phyloP scores from a whole-genome alignment of 2,888 invertebrate genomes.

The Cacoxenus indagator region DNA sequence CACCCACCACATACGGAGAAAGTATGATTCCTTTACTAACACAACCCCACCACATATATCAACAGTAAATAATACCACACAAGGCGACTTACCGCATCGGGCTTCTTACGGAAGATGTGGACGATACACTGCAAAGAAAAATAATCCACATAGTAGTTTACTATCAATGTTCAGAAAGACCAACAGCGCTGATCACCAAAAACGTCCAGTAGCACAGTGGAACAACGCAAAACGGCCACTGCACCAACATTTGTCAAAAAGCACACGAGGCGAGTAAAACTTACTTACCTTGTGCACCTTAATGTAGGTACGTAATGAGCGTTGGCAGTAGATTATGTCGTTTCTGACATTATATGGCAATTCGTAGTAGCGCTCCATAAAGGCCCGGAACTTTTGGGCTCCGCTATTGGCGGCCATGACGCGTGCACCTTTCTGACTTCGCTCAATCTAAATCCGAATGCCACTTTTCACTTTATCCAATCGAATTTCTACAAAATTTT shows the following conservation, averaged over 20 bases:
- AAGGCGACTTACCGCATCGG: slow-evolving; percentile 56
- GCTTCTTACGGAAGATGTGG: slow-evolving; percentile 59
- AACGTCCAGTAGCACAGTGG: neutral
- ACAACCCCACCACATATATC: too few species aligned
- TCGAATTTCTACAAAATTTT: too few species aligned
- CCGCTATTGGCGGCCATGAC: neutral
- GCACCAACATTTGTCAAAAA: neutral
- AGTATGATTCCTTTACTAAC: too few species aligned
- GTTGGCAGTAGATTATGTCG: slow-evolving; percentile 69
- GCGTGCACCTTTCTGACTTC: too few species aligned
- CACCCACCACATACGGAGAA: too few species aligned
- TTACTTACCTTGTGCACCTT: slow-evolving; percentile 69
- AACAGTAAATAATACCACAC: neutral
- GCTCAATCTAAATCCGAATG: too few species aligned
- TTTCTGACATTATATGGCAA: slow-evolving; percentile 65
- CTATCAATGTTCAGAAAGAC: neutral
- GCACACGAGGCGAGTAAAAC: slow-evolving; percentile 20
- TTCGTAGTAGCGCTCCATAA: slow-evolving; percentile 59
- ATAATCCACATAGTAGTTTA: too few species aligned
- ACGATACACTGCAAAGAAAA: slow-evolving; percentile 52
- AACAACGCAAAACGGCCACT: neutral
- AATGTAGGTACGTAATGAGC: slow-evolving; percentile 63
- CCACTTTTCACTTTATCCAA: too few species aligned
- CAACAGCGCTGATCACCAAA: neutral
- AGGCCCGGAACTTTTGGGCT: slow-evolving; percentile 50